phyloP scores from a whole-genome alignment of 2,797 vertebrate species.

The Fistularia tabacaria region DNA sequence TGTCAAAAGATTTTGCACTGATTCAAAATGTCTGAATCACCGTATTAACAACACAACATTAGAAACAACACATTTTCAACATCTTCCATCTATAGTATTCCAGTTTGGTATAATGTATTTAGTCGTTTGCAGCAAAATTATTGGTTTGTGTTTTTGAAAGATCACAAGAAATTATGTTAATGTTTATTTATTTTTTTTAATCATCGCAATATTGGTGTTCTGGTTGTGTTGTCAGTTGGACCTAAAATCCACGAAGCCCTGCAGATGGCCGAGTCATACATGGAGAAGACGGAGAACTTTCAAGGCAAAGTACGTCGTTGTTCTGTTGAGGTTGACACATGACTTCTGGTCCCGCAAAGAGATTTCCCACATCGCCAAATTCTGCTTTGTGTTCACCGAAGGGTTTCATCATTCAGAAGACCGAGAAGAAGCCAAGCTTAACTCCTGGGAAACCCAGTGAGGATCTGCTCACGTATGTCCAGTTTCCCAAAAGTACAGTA shows the following conservation, averaged over 20 bases:
- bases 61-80: too few relatives aligned
- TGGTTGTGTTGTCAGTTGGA: conserved; percentile 49
- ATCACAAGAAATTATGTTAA: too few relatives aligned
- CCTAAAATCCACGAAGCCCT: conserved; percentile 84
- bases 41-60: too few relatives aligned
- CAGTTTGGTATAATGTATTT: too few relatives aligned
- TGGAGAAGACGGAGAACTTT: conserved; percentile 80
- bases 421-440: conserved; percentile 90
- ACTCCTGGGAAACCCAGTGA: conserved; percentile 79
- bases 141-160: too few relatives aligned
- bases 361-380: not conserved
- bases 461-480: conserved; percentile 89
- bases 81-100: too few relatives aligned
- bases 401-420: conserved; percentile 95
- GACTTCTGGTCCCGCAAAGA: not conserved
- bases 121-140: too few relatives aligned
- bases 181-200: not conserved
- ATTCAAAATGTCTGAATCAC: too few relatives aligned
- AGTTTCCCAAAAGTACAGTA: not conserved
- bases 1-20: too few relatives aligned
- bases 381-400: conserved; percentile 49
- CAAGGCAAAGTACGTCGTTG: conserved; percentile 79
- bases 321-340: not conserved
- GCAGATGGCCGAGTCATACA: conserved; percentile 85
- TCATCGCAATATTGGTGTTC: not conserved